Percentiles rank a stretch among this genome's conserved stretches.
Evolutionary conservation across 2,797 vertebrate genomes (phyloP).

Genomic region (Poeciliopsis infans): DNA sequence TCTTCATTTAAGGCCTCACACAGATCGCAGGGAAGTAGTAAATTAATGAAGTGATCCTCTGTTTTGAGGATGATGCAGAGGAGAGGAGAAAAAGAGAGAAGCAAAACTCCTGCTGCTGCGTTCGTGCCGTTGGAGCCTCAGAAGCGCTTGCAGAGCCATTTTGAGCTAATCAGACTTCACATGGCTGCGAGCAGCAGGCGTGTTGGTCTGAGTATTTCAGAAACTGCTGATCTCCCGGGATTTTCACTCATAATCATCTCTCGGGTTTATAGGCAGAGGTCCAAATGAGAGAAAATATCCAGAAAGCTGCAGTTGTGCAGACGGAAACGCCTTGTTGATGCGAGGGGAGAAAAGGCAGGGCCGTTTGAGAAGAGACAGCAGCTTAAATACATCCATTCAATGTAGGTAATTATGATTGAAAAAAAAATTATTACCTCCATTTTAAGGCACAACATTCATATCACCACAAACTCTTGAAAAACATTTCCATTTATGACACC

Average conservation of each 20-base stretch:
- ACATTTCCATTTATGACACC: too few relatives aligned
- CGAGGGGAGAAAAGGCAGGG: background rate
- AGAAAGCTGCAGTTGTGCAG: background rate
- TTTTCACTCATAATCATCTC: background rate
- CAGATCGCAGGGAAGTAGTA: conserved; percentile 15
- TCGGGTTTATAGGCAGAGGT: background rate
- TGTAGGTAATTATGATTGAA: background rate
- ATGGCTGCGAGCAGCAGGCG: background rate
- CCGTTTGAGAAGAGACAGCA: background rate
- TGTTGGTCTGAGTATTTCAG: background rate
- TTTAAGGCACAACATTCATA: too few relatives aligned
- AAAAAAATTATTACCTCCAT: too few relatives aligned
- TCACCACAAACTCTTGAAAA: too few relatives aligned
- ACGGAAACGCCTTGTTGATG: background rate
- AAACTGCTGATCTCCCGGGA: background rate
- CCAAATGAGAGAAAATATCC: background rate
- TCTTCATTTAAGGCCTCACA: conserved; percentile 51
- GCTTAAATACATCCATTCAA: background rate
- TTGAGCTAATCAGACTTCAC: background rate
- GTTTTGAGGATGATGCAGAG: conserved; percentile 38
- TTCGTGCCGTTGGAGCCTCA: background rate
- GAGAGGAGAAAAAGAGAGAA: conserved; percentile 3
- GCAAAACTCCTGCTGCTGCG: background rate
- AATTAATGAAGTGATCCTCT: conserved; percentile 50
- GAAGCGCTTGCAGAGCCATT: background rate